Base-by-base conservation (phyloP, 2,888 invertebrate species). In the Pyrocoelia pectoralis region DNA sequence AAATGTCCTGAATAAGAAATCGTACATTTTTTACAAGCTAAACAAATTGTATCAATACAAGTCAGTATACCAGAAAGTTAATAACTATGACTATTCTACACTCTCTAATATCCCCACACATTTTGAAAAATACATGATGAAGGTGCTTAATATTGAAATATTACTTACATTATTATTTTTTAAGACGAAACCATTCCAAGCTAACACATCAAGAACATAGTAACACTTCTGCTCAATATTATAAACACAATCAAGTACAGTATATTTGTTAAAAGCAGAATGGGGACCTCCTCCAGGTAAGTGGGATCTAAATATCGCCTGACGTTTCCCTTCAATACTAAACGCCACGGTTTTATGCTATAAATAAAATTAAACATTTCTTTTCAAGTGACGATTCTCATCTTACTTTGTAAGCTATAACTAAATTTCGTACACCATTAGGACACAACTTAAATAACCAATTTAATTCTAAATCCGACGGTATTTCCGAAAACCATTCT, bases 401-500 rank as follows among this genome's bases (percentile, higher is more conserved):
- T 43, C 52, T 54, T 72, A 75, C 95, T 79, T 85, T 84, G 64
- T 85, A 83, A 9, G 96, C 91, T 13, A 97, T 87, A 5, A 97
- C 84, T n/a, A 98, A 83, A 72, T 88, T 87, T 57, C 98, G 85
- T 61, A 86, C 86, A 15, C 97, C 98, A 74, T 88, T 86, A 0
- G 98, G 98, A 77, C 94, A 95, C 0, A 93, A 87, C 50, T 90
- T 86, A 54, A 91, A 83, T 15, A 86, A 79, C 94, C 94, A 95
- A 51, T 89, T 87, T 3, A 86, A 83, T 62, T 83, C 77, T 54
- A 94, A 85, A 77, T 94, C 90, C 18, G 84, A 83, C 0, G 98
- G 98, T 58, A 91, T 87, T 70, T 97, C 94, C 1, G 91, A 83
- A 78, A 98, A 83, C 97, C 97, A 98, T 80, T 98, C 98, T 0